A percentile compares a stretch with the other conserved stretches of the same genome.
phyloP scores from a whole-genome alignment of 2,888 invertebrate species.

The Sympetrum striolatum region DNA sequence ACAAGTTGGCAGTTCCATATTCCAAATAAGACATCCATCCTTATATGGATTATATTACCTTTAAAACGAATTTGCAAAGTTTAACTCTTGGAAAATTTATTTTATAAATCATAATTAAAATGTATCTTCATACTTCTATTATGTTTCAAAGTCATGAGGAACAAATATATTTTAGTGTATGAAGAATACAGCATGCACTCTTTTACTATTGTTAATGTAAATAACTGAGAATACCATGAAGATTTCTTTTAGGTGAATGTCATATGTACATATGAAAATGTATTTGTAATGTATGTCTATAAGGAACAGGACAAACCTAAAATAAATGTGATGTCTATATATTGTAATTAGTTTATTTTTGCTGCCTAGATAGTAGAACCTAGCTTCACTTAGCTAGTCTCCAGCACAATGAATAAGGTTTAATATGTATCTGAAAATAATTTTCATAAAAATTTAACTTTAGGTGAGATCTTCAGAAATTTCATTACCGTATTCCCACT shows the following conservation, averaged over 20 bases:
- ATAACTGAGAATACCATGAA: background rate
- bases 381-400: background rate
- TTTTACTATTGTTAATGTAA: constrained; percentile 9
- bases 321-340: constrained; percentile 44
- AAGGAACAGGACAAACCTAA: constrained; percentile 19
- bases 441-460: too few relatives aligned
- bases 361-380: background rate
- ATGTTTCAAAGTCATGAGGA: constrained; percentile 10
- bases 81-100: constrained; percentile 6
- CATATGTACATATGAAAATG: constrained; percentile 35
- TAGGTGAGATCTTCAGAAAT: too few relatives aligned
- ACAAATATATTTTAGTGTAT: constrained; percentile 12
- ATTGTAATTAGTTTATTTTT: constrained; percentile 23
- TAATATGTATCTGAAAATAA: too few relatives aligned
- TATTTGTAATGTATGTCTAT: constrained; percentile 42
- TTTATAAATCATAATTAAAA: background rate
- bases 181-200: constrained; percentile 5
- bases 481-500: too few relatives aligned
- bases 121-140: constrained; percentile 9
- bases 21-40: constrained; percentile 1
- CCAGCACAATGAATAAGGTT: background rate
- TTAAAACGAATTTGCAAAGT: background rate
- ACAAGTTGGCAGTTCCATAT: background rate
- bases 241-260: constrained; percentile 39
- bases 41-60: background rate